A percentile compares a stretch with the other conserved stretches of the same genome.
Evolutionary conservation across 2,888 invertebrate genomes (phyloP).

Genomic region (Epinotia ramella): DNA sequence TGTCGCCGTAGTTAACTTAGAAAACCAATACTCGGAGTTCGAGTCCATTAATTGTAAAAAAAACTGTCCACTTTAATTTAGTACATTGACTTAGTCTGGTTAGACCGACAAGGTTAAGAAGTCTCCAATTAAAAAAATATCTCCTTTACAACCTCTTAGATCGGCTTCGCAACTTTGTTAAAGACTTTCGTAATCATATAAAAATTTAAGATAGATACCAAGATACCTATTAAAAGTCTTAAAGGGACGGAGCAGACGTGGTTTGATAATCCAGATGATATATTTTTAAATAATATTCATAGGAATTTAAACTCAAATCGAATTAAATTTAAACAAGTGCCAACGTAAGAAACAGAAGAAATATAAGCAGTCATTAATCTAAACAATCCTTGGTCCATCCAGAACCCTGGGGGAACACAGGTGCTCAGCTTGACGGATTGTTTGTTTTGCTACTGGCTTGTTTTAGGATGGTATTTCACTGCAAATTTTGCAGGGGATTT

Average conservation of each 20-base stretch:
- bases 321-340: conserved; percentile 75
- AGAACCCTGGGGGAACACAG: conserved; percentile 62
- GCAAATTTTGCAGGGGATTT: conserved; percentile 55
- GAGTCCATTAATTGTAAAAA: conserved; percentile 5
- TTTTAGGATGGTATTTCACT: conserved; percentile 67
- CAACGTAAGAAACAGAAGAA: conserved; percentile 69
- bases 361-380: conserved; percentile 81
- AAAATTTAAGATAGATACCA: neutral
- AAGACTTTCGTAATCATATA: neutral
- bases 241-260: neutral
- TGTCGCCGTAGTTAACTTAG: conserved; percentile 9
- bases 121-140: neutral
- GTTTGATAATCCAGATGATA: no score
- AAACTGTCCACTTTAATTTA: neutral
- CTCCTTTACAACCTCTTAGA: neutral
- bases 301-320: conserved; percentile 27
- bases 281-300: conserved; percentile 3
- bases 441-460: conserved; percentile 69
- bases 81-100: neutral
- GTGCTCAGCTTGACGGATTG: conserved; percentile 76
- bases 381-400: conserved; percentile 59
- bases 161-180: neutral
- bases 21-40: conserved; percentile 8
- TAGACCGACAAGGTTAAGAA: neutral
- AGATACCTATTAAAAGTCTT: neutral